Evolutionary conservation across 2,113 vertebrate species (phyloP).

Genomic region (Sciurus niger): DNA sequence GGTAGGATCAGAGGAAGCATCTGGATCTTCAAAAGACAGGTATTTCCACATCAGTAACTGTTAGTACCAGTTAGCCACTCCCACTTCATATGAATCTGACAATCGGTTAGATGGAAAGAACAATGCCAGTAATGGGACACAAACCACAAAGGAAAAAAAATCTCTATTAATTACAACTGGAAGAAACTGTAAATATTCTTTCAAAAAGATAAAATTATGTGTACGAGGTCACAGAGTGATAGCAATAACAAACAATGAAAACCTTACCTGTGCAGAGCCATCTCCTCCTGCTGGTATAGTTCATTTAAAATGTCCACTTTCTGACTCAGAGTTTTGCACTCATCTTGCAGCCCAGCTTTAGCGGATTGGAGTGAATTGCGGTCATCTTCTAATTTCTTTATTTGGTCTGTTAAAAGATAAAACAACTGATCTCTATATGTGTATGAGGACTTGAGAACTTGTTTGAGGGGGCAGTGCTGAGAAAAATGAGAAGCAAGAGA

Average conservation of each 20-base stretch:
- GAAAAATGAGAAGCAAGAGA: neutral
- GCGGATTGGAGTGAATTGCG: conserved; percentile 89
- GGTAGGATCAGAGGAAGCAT: neutral
- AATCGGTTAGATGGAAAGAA: neutral
- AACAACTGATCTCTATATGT: neutral
- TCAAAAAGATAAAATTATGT: neutral
- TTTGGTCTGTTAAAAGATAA: conserved; percentile 90
- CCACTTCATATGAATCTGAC: neutral
- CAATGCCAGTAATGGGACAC: neutral
- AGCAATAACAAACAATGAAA: neutral
- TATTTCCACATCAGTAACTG: neutral
- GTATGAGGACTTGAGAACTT: neutral
- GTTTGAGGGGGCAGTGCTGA: fast-evolving
- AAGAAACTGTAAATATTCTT: neutral
- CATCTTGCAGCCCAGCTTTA: conserved; percentile 93
- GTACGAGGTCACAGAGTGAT: fast-evolving
- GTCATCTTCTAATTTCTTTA: conserved; percentile 92
- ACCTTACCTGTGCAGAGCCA: conserved; percentile 96
- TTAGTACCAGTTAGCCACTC: neutral
- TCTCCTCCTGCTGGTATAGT: conserved; percentile 98
- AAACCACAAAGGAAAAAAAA: neutral
- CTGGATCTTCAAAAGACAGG: too few species aligned
- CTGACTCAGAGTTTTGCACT: conserved; percentile 93
- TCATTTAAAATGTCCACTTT: conserved; percentile 98
- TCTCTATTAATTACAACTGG: neutral